A percentile compares a stretch with the other conserved stretches of the same genome.
Evolutionary conservation across 1,140 invertebrate species (phyloP).

Genomic region (Ips nitidus): DNA sequence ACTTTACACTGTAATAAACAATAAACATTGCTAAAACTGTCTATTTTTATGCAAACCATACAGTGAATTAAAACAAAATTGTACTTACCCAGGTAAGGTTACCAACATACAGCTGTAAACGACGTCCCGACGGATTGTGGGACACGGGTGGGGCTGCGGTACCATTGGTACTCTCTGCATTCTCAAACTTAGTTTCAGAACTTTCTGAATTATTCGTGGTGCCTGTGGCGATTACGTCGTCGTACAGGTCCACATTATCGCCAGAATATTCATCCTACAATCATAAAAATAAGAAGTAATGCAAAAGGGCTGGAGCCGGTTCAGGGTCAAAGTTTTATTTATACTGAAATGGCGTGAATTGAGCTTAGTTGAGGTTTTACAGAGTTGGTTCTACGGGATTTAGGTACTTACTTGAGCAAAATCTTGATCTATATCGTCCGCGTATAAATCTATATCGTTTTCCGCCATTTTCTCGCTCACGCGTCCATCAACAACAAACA

Average conservation of each 20-base stretch:
- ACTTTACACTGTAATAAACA: too few species aligned
- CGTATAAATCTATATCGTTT: slow-evolving; percentile 95
- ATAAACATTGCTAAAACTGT: too few species aligned
- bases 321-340: neutral
- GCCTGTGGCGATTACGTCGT: slow-evolving; percentile 89
- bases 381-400: too few species aligned
- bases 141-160: slow-evolving; percentile 65
- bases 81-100: slow-evolving; percentile 83
- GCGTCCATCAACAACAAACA: too few species aligned
- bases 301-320: neutral
- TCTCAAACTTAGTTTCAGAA: slow-evolving; percentile 53
- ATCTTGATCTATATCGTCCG: slow-evolving; percentile 93
- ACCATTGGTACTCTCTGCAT: slow-evolving; percentile 68
- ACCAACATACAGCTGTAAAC: slow-evolving; percentile 91
- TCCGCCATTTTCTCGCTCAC: slow-evolving; percentile 71
- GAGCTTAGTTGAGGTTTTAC: too few species aligned
- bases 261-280: slow-evolving; percentile 78
- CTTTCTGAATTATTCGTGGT: slow-evolving; percentile 57
- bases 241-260: slow-evolving; percentile 92
- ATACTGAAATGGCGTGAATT: too few species aligned
- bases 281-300: slow-evolving; percentile 19
- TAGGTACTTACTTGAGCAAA: slow-evolving; percentile 75
- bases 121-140: slow-evolving; percentile 72
- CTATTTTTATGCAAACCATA: too few species aligned
- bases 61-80: too few species aligned